Percentiles rank a stretch among this genome's conserved stretches.
phyloP scores from a whole-genome alignment of 2,113 vertebrate species.

The Isurus oxyrinchus region DNA sequence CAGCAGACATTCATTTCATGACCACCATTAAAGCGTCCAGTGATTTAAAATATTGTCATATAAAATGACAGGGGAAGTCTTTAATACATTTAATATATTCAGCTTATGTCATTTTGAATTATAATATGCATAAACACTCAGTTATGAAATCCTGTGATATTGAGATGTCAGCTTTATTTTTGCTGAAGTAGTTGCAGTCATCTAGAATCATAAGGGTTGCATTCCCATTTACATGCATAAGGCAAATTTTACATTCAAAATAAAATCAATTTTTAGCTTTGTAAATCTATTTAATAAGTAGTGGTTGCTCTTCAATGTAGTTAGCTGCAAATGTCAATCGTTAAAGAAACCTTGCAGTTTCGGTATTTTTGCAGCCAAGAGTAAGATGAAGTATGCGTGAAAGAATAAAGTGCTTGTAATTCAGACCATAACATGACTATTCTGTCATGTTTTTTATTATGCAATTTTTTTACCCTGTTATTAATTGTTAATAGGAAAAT shows the following conservation, averaged over 20 bases:
- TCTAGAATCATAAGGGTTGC: too few species aligned
- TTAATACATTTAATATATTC: constrained; percentile 14
- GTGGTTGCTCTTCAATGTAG: background rate
- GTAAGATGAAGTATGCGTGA: background rate
- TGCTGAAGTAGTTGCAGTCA: constrained; percentile 4
- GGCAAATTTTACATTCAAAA: background rate
- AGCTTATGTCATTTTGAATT: background rate
- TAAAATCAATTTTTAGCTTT: background rate
- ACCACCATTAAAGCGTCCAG: constrained; percentile 5
- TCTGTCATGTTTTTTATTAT: constrained; percentile 23
- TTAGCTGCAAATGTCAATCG: background rate
- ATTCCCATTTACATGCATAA: background rate
- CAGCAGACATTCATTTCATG: background rate
- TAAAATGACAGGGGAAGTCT: background rate
- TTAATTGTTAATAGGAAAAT: constrained; percentile 26
- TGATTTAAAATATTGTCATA: background rate
- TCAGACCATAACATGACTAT: background rate
- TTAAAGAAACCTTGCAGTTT: background rate
- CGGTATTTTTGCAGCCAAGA: background rate
- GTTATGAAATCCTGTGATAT: background rate
- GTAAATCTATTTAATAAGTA: background rate
- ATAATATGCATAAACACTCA: background rate
- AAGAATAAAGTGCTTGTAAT: background rate
- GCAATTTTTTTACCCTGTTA: constrained; percentile 24
- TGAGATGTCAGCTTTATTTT: background rate